phyloP scores from a whole-genome alignment of 2,888 invertebrate genomes.

The Byasa hedistus region DNA sequence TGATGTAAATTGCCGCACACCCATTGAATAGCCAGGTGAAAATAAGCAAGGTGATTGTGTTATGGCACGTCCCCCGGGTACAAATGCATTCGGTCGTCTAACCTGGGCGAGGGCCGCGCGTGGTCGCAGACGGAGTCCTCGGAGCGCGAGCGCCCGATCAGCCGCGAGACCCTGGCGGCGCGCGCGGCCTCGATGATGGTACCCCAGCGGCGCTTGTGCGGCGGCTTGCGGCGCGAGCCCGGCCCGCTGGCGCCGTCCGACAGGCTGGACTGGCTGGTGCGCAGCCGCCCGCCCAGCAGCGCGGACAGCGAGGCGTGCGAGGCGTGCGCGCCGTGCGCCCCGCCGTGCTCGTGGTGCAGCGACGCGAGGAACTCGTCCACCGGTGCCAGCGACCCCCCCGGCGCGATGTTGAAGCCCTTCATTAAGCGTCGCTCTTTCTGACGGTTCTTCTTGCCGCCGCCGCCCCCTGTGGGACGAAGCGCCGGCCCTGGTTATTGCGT shows the following conservation, averaged over 20 bases:
- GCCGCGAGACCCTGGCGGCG: constrained; percentile 87
- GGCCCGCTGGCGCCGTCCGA: constrained; percentile 52
- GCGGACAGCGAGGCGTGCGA: constrained; percentile 80
- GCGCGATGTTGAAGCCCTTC: constrained; percentile 96
- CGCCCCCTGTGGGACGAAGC: constrained; percentile 72
- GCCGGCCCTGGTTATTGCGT: background rate
- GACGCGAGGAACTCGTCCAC: constrained; percentile 90
- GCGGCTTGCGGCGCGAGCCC: constrained; percentile 72
- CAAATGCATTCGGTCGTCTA: background rate
- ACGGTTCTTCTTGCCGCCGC: constrained; percentile 95
- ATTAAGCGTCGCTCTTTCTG: constrained; percentile 95
- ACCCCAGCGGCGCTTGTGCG: constrained; percentile 89
- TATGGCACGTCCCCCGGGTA: too few species aligned
- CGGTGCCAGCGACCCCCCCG: constrained; percentile 83
- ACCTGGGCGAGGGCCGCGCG: constrained; percentile 79
- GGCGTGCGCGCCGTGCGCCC: constrained; percentile 47
- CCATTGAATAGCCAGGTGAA: too few species aligned
- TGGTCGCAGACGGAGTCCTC: constrained; percentile 89
- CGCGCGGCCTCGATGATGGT: constrained; percentile 93
- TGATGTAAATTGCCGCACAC: too few species aligned
- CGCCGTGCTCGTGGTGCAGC: constrained; percentile 81
- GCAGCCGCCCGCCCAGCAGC: constrained; percentile 80
- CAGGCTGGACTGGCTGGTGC: constrained; percentile 60
- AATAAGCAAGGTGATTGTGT: too few species aligned
- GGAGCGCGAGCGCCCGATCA: constrained; percentile 88